Base-by-base conservation (phyloP, 2,888 invertebrate genomes). In the Ametastegia equiseti region DNA sequence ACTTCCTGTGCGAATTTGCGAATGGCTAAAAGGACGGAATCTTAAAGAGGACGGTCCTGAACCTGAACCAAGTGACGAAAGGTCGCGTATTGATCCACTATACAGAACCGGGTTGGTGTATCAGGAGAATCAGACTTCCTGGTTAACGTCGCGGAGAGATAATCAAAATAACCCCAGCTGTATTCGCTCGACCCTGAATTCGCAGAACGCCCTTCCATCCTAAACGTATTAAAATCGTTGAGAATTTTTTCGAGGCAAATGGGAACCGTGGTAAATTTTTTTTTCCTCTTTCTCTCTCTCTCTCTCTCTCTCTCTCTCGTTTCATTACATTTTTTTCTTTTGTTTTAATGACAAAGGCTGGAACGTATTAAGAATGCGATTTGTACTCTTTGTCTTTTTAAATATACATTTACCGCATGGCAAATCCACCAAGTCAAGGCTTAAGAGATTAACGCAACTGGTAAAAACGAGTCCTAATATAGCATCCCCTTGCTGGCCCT, bases 41-140 rank as follows among this genome's bases (percentile, higher is more conserved):
- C 71, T 47, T 27, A 45, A 27, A 15, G 71, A 6, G 15, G 27
- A 23, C 45, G 23, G 39, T n/a, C 39, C 36, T n/a, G n/a, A 1
- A 39, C 67, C 23, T 39, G 36, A 19, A 67, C 36, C 67, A 19
- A 60, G 39, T 67, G 36, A 67, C 67, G 36, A 67, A 45, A 45
- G 30, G 45, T 47, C 45, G 39, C 36, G 67, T 71, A 71, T 71
- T 71, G 71, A 71, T 71, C 71, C 71, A n/a, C 45, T 30, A n/a
- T n/a, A 71, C 30, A 65, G 71, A 71, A 13, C 27, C 47, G 7
- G 71, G 15, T 71, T 19, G 11, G 69, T 47, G n/a, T 71, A 71
- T 71, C 71, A 15, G 71, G 47, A 45, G 47, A 71, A 39, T 71
- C 69, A 69, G 42, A 36, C 39, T 42, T 69, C 42, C 42, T 69